Evolutionary conservation across 2,888 invertebrate genomes (phyloP).

Genomic region (Dyspetes luteomarginatus): DNA sequence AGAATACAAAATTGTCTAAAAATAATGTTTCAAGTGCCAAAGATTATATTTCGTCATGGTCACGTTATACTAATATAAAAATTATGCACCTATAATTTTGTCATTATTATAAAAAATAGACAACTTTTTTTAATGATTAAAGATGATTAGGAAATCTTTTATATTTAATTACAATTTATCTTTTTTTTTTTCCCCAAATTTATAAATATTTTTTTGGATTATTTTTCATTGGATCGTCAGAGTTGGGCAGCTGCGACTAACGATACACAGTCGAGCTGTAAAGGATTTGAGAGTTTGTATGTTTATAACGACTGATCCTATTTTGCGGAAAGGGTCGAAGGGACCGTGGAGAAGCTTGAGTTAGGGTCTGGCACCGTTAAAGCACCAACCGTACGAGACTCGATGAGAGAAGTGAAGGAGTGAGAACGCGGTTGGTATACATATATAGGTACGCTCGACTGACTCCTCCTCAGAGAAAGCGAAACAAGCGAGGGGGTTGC

Average conservation of each 20-base stretch:
- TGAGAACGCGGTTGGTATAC: constrained; percentile 8
- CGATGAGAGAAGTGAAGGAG: constrained; percentile 17
- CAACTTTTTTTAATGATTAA: too few relatives aligned
- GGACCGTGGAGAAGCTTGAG: constrained; percentile 11
- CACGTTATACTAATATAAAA: too few relatives aligned
- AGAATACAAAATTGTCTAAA: too few relatives aligned
- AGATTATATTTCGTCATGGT: too few relatives aligned
- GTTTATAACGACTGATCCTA: constrained; percentile 8
- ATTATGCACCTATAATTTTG: too few relatives aligned
- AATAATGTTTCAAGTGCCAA: too few relatives aligned
- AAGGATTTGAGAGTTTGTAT: neutral
- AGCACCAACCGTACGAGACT: neutral
- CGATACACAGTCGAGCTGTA: neutral
- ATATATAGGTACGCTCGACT: too few relatives aligned
- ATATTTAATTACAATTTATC: too few relatives aligned
- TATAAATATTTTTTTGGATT: neutral
- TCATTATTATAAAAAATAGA: too few relatives aligned
- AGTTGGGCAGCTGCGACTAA: neutral
- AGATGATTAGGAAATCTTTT: too few relatives aligned
- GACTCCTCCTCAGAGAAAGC: constrained; percentile 32
- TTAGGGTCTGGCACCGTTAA: neutral
- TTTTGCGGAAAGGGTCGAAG: constrained; percentile 46
- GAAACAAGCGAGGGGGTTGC: constrained; percentile 7
- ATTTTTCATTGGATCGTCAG: neutral
- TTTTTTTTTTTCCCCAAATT: neutral